Percentiles rank a stretch among this genome's conserved stretches.
Conservation (phyloP, 2,113 vertebrate genomes). For the Willisornis vidua region DNA sequence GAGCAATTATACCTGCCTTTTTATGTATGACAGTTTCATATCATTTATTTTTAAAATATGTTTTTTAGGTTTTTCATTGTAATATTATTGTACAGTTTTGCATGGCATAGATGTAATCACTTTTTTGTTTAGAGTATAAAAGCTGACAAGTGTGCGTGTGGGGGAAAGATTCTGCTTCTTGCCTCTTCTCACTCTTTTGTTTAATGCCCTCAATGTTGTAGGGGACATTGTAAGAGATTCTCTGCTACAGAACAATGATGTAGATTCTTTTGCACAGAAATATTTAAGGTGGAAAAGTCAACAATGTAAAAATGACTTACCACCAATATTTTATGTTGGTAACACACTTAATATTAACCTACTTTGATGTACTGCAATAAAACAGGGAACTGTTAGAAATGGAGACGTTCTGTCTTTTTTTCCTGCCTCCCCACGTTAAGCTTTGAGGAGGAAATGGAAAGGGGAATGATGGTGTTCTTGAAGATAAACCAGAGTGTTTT, state of each 20-base stretch:
- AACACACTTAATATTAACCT: conserved; percentile 93
- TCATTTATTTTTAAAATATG: conserved; percentile 79
- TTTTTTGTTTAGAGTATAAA: conserved; percentile 81
- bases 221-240: conserved; percentile 88
- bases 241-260: conserved; percentile 87
- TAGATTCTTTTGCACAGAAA: conserved; percentile 96
- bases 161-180: conserved; percentile 69
- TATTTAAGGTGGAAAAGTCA: conserved; percentile 94
- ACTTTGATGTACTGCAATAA: conserved; percentile 98
- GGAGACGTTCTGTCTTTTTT: conserved; percentile 48
- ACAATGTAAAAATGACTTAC: conserved; percentile 84
- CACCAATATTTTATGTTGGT: conserved; percentile 86
- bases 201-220: conserved; percentile 80
- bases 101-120: conserved; percentile 96
- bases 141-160: conserved; percentile 72
- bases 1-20: conserved; percentile 87
- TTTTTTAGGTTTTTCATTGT: conserved; percentile 89
- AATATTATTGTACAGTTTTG: conserved; percentile 99
- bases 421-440: background rate
- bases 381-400: conserved; percentile 91
- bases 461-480: background rate
- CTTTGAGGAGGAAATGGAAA: background rate
- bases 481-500: background rate
- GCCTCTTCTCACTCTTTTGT: conserved; percentile 80
- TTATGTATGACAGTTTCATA: conserved; percentile 89